phyloP scores from a whole-genome alignment of 2,113 vertebrate species.

The Notiomystis cincta region DNA sequence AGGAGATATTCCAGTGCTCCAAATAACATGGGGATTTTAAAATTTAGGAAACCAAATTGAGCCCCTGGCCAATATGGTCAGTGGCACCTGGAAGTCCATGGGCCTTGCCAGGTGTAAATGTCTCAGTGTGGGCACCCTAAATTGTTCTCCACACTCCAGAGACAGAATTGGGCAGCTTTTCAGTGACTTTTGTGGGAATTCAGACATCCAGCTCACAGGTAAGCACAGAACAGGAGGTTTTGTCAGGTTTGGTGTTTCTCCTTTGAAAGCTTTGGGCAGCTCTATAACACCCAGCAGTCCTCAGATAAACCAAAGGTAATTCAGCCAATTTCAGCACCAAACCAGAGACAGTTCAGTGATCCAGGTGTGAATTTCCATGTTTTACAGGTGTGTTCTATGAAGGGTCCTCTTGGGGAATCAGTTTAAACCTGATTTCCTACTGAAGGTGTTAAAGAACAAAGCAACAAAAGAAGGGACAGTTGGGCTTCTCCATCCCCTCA shows the following conservation, averaged over 20 bases:
- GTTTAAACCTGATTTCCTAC: not conserved
- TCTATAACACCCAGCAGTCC: not conserved
- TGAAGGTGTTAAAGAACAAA: not conserved
- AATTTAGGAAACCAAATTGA: not conserved
- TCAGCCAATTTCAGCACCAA: not conserved
- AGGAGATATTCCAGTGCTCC: not conserved
- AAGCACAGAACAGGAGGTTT: not conserved
- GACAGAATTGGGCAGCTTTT: not conserved
- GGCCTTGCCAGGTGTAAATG: not conserved
- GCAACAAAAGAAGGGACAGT: rapidly evolving
- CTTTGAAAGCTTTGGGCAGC: not conserved
- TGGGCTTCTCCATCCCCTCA: not conserved
- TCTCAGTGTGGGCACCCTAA: not conserved
- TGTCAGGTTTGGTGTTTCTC: not conserved
- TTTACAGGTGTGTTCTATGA: not conserved
- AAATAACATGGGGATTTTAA: not conserved
- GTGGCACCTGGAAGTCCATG: not conserved
- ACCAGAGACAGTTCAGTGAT: rapidly evolving
- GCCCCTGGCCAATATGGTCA: not conserved
- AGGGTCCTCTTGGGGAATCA: not conserved
- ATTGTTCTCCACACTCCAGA: not conserved
- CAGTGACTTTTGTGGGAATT: not conserved
- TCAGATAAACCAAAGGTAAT: not conserved
- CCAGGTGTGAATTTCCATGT: not conserved
- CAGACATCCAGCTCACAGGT: not conserved